phyloP scores from a whole-genome alignment of 2,888 invertebrate genomes.

The Eupithecia subfuscata region DNA sequence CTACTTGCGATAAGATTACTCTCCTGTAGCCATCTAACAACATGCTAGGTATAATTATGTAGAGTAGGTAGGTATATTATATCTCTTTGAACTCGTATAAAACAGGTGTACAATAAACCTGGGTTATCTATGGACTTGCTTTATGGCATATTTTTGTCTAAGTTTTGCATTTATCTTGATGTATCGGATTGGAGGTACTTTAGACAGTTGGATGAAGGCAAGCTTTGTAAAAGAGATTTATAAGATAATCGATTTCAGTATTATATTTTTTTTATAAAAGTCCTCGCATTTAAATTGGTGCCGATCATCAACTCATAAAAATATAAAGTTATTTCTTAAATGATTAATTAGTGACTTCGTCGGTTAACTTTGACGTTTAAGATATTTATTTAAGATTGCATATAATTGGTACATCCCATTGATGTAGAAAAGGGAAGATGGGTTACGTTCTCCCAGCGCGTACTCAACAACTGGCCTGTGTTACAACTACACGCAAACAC shows the following conservation, averaged over 20 bases:
- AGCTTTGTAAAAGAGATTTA: not conserved
- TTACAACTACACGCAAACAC: too few relatives aligned
- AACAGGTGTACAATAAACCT: conserved; percentile 17
- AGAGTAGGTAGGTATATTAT: not conserved
- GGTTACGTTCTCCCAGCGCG: too few relatives aligned
- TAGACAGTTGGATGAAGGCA: not conserved
- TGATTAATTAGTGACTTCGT: too few relatives aligned
- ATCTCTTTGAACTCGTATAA: conserved; percentile 4
- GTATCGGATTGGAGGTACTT: not conserved
- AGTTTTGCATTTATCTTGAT: conserved; percentile 26
- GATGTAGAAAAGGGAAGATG: too few relatives aligned
- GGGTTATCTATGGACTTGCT: conserved; percentile 25
- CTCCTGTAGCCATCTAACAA: not conserved
- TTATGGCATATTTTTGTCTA: conserved; percentile 33
- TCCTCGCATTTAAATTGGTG: too few relatives aligned
- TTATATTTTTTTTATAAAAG: too few relatives aligned
- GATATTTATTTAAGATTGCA: too few relatives aligned
- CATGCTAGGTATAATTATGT: not conserved
- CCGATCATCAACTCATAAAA: too few relatives aligned
- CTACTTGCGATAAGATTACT: not conserved
- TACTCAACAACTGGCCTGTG: too few relatives aligned
- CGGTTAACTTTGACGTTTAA: too few relatives aligned
- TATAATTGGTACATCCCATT: too few relatives aligned
- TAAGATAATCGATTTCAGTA: not conserved
- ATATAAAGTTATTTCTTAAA: too few relatives aligned